Evolutionary conservation across 1,140 invertebrate species (phyloP), one percentile per base, ranked within the genome.

Genomic region (Drosophila insularis): DNA sequence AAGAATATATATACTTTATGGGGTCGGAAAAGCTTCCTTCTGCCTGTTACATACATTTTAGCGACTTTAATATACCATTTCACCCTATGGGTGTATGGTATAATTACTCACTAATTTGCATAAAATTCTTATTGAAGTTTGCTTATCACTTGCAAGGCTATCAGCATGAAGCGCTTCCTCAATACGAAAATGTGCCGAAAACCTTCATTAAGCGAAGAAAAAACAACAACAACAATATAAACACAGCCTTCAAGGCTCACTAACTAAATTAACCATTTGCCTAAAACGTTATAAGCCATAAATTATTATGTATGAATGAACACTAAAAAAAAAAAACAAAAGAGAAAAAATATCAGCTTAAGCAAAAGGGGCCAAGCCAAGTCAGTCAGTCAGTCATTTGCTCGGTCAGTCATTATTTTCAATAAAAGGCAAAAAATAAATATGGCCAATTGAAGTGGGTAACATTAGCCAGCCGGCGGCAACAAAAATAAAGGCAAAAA

Each of bases 401-500:
- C 55, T 68, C 63, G 59, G 40, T 56, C 40, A 71, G 35, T 72
- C 8, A 74, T 61, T 74, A 68, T 75, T 75, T 75, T 75, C 64
- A 75, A 74, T 75, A 75, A 75, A 74, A 74, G 14, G 58, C 64
- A 74, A 75, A 50, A 50, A 75, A 68, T 74, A 74, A 74, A 74
- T 60, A 74, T 67, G 63, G 73, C 71, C 73, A 73, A 74, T 73
- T 74, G 70, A 61, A 73, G 63, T 65, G 70, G 31, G 35, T 55
- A 65, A 63, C 71, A 66, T 66, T 60, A 66, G 56, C 62, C 62
- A 54, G 71, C 63, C 71, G 40, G 37, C 46, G 71, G 71, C 54
- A 37, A 7, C 65, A 14, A 63, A 23, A 32, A 17, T 27, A 27
- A 27, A 27, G 5, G 23, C 23, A 27, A 63, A 73, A 74, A 66